Conservation (phyloP, 2,797 vertebrate genomes). For the Arrhamphus sclerolepis region DNA sequence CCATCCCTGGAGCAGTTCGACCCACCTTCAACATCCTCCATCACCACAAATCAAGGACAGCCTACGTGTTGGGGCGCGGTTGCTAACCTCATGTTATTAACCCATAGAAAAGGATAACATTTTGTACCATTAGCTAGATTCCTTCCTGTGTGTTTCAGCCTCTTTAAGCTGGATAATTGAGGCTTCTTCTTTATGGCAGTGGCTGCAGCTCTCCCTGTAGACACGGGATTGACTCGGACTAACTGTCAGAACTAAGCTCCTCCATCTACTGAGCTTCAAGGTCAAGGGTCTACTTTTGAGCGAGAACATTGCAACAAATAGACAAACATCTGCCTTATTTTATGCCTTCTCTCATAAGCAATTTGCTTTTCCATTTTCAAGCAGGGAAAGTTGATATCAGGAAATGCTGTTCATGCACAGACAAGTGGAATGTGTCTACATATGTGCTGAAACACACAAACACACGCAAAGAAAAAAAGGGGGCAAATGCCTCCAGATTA, state of each 20-base stretch:
- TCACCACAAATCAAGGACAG: neutral
- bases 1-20: no score
- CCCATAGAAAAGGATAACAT: constrained; percentile 45
- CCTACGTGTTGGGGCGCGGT: neutral
- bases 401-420: constrained; percentile 28
- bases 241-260: constrained; percentile 84
- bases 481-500: constrained; percentile 85
- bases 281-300: constrained; percentile 41
- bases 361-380: constrained; percentile 16
- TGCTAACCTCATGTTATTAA: constrained; percentile 50
- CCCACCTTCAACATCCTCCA: no score
- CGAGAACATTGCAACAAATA: constrained; percentile 12
- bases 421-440: constrained; percentile 28
- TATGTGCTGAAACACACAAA: constrained; percentile 19
- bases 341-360: neutral
- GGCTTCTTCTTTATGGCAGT: constrained; percentile 74
- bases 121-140: constrained; percentile 37
- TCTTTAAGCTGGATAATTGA: constrained; percentile 85
- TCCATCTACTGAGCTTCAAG: constrained; percentile 67
- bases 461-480: constrained; percentile 39
- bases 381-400: constrained; percentile 12
- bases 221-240: constrained; percentile 87
- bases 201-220: constrained; percentile 83
- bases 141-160: constrained; percentile 71
- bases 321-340: constrained; percentile 3